Evolutionary conservation across 1,140 invertebrate genomes (phyloP), one percentile per base, ranked within the genome.

Genomic region (Dreissena polymorpha): DNA sequence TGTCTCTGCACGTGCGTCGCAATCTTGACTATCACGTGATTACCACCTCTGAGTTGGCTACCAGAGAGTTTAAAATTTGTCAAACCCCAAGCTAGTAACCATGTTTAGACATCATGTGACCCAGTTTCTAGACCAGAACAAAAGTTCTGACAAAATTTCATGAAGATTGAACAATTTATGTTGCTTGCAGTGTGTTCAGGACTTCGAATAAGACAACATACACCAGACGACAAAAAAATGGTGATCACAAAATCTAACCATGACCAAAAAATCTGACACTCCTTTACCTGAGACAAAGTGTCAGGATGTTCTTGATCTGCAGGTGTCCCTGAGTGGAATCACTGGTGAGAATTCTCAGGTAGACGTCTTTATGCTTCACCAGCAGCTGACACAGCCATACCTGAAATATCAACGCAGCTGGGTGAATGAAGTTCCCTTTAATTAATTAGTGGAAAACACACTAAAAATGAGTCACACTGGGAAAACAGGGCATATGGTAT

Each of bases 361-460:
- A 87, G 1, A 64, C 57, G 0, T 89, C 88, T 50, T 87, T 90
- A 51, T 89, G 83, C 29, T 88, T 89, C 5, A 92, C 85, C 10
- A 91, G 25, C 65, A 87, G 84, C 75, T 91, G 90, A 81, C 90
- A 88, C 12, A 91, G 68, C 85, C 87, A 89, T 53, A 90, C 86
- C 91, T 92, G 67, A 60, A 76, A 85, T 7, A 77, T 64, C 49
- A 82, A 72, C 67, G 53, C 10, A 21, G 49, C 53, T 39, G 53
- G 8, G 39, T 77, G 27, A 0, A 29, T n/a, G n/a, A n/a, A n/a
- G n/a, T n/a, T n/a, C n/a, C n/a, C n/a, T n/a, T n/a, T 13, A 23
- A 12, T 13, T 29, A 55, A 39, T 71, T 10, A 79, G 10, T 49
- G 21, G 16, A 0, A 69, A 70, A 21, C 8, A 79, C 10, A 2